Percentiles rank a stretch among this genome's conserved stretches.
Conservation (phyloP, 2,888 invertebrate genomes). For the Atherix ibis region DNA sequence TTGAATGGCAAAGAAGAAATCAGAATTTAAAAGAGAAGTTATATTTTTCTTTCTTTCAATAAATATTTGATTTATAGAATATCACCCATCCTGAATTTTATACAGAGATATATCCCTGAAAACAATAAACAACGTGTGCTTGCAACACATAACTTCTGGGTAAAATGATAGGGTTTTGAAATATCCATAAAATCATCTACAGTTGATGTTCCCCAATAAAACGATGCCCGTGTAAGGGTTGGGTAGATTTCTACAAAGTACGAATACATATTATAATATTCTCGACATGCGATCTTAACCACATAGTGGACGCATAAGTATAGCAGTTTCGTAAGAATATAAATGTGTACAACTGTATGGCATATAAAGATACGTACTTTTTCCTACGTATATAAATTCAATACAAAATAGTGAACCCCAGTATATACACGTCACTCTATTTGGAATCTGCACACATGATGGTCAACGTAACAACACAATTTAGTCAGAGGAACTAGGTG, state of each 20-base stretch:
- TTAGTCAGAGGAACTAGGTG: too few species aligned
- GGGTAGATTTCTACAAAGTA: too few species aligned
- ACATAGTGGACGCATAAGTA: neutral
- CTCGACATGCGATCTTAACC: too few species aligned
- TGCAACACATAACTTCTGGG: conserved; percentile 10
- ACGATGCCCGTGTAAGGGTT: conserved; percentile 9
- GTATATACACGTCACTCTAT: too few species aligned
- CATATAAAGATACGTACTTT: conserved; percentile 6
- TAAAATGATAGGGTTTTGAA: conserved; percentile 12
- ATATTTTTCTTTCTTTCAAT: conserved; percentile 10
- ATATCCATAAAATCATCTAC: conserved; percentile 12
- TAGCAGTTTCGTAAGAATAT: neutral
- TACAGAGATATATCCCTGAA: neutral
- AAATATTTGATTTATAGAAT: conserved; percentile 13
- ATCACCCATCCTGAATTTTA: conserved; percentile 10
- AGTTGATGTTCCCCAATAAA: conserved; percentile 12
- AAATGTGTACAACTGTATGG: conserved; percentile 2
- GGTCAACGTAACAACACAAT: conserved; percentile 12
- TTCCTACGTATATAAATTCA: too few species aligned
- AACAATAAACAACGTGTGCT: conserved; percentile 3
- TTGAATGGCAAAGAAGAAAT: too few species aligned
- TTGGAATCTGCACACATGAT: conserved; percentile 11
- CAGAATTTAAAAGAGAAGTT: neutral
- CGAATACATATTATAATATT: too few species aligned
- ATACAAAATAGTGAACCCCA: too few species aligned